Conservation (phyloP, 1,140 invertebrate genomes). For the Propsilocerus akamusi region DNA sequence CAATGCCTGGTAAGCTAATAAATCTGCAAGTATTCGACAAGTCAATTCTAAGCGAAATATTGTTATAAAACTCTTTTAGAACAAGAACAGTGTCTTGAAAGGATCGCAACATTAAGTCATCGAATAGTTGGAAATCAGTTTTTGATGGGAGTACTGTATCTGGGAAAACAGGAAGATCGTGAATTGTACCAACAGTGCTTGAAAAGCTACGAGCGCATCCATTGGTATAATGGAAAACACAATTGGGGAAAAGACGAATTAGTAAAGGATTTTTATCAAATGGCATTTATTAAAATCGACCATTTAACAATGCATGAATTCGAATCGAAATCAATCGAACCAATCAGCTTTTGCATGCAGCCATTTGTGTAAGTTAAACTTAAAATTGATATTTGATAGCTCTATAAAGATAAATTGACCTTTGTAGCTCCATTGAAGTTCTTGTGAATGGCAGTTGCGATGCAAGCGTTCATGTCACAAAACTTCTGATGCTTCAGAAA, state of each 20-base stretch:
- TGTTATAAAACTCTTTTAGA: slow-evolving; percentile 23
- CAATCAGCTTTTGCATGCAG: slow-evolving; percentile 54
- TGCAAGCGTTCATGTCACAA: slow-evolving; percentile 54
- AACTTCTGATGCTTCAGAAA: slow-evolving; percentile 63
- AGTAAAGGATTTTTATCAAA: slow-evolving; percentile 16
- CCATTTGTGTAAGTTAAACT: slow-evolving; percentile 29
- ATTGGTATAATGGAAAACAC: no score
- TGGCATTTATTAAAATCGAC: slow-evolving; percentile 18
- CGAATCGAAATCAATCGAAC: slow-evolving; percentile 27
- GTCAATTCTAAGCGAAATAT: neutral
- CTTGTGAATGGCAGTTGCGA: slow-evolving; percentile 56
- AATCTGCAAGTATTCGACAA: slow-evolving; percentile 23
- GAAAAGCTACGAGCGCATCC: slow-evolving; percentile 9
- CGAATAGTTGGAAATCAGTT: slow-evolving; percentile 55
- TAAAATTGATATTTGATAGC: slow-evolving; percentile 9
- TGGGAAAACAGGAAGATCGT: slow-evolving; percentile 53
- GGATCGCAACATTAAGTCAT: slow-evolving; percentile 45
- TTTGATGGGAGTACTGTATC: slow-evolving; percentile 60
- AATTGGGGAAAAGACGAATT: neutral
- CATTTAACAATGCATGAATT: slow-evolving; percentile 15
- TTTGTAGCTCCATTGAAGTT: slow-evolving; percentile 39
- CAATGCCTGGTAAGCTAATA: slow-evolving; percentile 31
- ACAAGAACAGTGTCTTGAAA: slow-evolving; percentile 43
- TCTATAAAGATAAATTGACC: no score
- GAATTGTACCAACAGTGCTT: slow-evolving; percentile 14